Evolutionary conservation across 2,113 vertebrate genomes (phyloP).

Genomic region (Ancistrus triradiatus): DNA sequence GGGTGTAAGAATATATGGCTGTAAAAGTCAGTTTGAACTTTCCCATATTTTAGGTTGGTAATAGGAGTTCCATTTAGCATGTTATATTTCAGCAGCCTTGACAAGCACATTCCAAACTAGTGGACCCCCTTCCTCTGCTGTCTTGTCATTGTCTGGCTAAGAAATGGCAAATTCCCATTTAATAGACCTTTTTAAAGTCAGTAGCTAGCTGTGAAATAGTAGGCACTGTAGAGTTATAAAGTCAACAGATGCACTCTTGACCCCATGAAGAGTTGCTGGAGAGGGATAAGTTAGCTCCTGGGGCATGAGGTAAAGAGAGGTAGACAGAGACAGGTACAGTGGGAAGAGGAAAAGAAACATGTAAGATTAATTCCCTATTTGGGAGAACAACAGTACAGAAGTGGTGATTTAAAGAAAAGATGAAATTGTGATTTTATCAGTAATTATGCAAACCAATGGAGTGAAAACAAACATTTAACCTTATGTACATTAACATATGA

Average conservation of each 20-base stretch:
- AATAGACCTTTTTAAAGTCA: conserved; percentile 49
- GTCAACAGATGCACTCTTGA: conserved; percentile 47
- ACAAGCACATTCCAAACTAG: conserved; percentile 44
- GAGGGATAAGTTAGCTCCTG: conserved; percentile 36
- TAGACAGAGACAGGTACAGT: conserved; percentile 9
- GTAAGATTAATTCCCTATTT: neutral
- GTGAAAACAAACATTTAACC: too few relatives aligned
- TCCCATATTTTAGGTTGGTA: conserved; percentile 14
- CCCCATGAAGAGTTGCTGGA: conserved; percentile 40
- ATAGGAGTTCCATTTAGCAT: conserved; percentile 33
- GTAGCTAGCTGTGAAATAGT: conserved; percentile 49
- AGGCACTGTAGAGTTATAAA: conserved; percentile 60
- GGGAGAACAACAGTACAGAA: too few relatives aligned
- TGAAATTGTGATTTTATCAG: too few relatives aligned
- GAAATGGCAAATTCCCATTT: conserved; percentile 44
- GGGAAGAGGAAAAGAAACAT: neutral
- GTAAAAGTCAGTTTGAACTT: conserved; percentile 39
- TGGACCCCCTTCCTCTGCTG: conserved; percentile 38
- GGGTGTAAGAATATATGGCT: neutral
- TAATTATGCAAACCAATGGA: too few relatives aligned
- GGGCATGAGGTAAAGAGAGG: conserved; percentile 29
- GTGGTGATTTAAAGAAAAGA: too few relatives aligned
- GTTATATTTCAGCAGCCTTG: conserved; percentile 42
- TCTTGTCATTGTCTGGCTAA: conserved; percentile 45
- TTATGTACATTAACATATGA: too few relatives aligned